A percentile compares a stretch with the other conserved stretches of the same genome.
Conservation (phyloP, 1,140 invertebrate species). For the Antheraea pernyi region DNA sequence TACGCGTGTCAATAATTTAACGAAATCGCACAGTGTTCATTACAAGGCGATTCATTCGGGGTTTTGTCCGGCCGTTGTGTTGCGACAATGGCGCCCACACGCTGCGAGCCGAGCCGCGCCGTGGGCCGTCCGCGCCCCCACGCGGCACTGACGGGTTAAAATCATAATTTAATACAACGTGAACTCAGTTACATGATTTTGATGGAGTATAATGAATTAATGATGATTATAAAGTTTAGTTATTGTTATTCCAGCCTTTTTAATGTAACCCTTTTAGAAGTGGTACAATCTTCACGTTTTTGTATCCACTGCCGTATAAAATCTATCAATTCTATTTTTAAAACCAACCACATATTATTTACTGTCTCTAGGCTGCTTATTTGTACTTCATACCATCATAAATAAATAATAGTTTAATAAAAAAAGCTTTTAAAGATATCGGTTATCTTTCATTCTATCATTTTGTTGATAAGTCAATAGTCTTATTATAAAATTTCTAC, state of each 20-base stretch:
- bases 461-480: too few species aligned
- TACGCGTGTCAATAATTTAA: conserved; percentile 41
- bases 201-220: conserved; percentile 3
- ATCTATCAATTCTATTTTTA: too few species aligned
- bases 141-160: conserved; percentile 32
- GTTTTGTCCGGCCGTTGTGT: conserved; percentile 32
- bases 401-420: too few species aligned
- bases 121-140: conserved; percentile 38
- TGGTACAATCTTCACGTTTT: too few species aligned
- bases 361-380: too few species aligned
- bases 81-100: conserved; percentile 32
- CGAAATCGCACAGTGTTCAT: conserved; percentile 40
- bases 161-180: conserved; percentile 11
- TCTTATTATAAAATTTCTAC: too few species aligned
- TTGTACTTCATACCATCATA: too few species aligned
- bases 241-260: background rate
- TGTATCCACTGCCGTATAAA: too few species aligned
- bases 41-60: conserved; percentile 40
- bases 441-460: too few species aligned
- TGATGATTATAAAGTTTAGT: conserved; percentile 3
- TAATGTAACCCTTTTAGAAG: too few species aligned
- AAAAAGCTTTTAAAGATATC: too few species aligned
- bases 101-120: conserved; percentile 30
- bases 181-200: background rate
- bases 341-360: too few species aligned